These are phyloP conservation scores for Scylla paramamosain DNA, from an alignment of 1,140 invertebrate genomes.

Conservation along the genomic window DNA sequence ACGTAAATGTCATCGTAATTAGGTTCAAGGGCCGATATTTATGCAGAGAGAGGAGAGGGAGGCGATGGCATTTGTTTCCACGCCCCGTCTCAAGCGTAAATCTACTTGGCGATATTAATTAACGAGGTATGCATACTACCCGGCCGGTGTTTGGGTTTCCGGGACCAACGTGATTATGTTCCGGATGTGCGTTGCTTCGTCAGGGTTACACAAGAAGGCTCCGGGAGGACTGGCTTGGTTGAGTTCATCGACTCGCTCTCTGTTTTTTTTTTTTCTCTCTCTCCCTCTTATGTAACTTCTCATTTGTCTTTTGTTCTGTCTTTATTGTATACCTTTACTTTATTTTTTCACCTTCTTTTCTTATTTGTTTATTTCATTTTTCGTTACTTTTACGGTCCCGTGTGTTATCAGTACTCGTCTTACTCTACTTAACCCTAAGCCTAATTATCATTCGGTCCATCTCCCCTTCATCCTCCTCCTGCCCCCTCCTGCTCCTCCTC, in stretches of 20 bases:
- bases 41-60: background rate
- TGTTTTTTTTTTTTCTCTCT: background rate
- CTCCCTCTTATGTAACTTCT: background rate
- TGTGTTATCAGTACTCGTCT: background rate
- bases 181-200: background rate
- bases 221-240: background rate
- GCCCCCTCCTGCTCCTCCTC: background rate
- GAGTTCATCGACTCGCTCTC: background rate
- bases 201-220: background rate
- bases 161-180: background rate
- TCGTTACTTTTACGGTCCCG: background rate
- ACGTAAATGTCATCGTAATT: conserved; percentile 48
- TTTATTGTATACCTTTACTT: background rate
- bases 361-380: background rate
- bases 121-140: background rate
- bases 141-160: background rate
- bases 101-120: background rate
- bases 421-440: background rate
- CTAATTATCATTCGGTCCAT: background rate
- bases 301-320: background rate
- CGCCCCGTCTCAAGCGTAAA: background rate
- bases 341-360: background rate
- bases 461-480: background rate
- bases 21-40: conserved; percentile 22
- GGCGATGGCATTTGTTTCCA: conserved; percentile 22